Evolutionary conservation across 2,797 vertebrate species (phyloP).

Genomic region (Darevskia mixta): DNA sequence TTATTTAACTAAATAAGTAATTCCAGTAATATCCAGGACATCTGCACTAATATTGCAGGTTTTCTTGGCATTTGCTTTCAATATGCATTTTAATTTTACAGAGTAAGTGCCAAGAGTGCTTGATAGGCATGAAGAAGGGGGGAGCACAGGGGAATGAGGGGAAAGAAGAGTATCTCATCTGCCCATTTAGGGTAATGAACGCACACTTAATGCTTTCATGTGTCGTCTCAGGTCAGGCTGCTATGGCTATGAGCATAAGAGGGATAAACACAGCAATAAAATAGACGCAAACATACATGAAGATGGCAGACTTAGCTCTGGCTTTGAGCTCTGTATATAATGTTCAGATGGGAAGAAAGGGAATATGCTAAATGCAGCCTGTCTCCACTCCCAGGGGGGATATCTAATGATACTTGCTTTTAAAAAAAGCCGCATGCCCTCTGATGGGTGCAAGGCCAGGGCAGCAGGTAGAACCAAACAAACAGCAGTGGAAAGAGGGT

Average conservation of each 20-base stretch:
- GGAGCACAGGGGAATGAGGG: neutral
- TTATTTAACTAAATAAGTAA: neutral
- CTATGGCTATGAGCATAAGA: slow-evolving; percentile 5
- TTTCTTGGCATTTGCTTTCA: neutral
- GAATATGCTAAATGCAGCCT: neutral
- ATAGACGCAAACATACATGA: neutral
- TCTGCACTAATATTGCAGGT: neutral
- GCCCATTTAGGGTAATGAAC: slow-evolving; percentile 24
- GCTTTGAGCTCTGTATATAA: neutral
- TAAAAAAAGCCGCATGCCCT: neutral
- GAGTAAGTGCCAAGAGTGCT: slow-evolving; percentile 17
- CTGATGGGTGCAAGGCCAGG: neutral
- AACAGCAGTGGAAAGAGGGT: neutral
- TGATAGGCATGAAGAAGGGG: neutral
- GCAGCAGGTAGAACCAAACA: neutral
- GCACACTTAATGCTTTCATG: slow-evolving; percentile 1
- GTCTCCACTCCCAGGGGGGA: neutral
- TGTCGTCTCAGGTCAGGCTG: neutral
- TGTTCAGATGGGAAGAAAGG: neutral
- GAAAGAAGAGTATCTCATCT: slow-evolving; percentile 2
- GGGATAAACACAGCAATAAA: slow-evolving; percentile 17
- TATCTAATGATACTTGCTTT: too few species aligned
- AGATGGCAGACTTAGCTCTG: neutral
- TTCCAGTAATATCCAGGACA: slow-evolving; percentile 10
- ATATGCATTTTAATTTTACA: neutral